These are phyloP conservation scores for Pristiophorus japonicus DNA, from an alignment of 2,113 vertebrate species.

Conservation along the genomic window DNA sequence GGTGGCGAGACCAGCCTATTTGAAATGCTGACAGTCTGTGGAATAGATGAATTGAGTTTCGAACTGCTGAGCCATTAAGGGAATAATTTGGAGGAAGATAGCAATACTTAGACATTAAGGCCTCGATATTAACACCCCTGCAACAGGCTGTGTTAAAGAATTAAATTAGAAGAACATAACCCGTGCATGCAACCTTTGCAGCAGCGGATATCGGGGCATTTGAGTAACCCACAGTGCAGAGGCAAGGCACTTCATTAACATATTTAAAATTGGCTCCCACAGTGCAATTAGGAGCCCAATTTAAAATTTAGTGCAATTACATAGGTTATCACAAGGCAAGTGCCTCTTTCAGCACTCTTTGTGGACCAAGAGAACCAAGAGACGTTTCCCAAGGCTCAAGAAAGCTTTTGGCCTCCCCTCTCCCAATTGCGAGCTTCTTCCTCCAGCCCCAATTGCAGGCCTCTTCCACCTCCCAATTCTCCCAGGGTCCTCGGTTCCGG, in stretches of 20 bases:
- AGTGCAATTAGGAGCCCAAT: neutral
- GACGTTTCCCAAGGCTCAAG: neutral
- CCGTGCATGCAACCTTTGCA: neutral
- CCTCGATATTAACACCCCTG: neutral
- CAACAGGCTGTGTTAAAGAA: neutral
- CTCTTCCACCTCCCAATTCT: neutral
- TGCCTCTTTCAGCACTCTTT: neutral
- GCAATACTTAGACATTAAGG: neutral
- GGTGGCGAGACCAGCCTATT: neutral
- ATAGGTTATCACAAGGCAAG: neutral
- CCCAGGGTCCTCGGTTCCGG: neutral
- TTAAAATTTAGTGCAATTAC: neutral
- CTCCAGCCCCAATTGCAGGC: no score
- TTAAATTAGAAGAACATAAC: neutral
- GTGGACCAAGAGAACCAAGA: neutral
- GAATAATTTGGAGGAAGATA: neutral
- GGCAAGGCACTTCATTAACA: neutral
- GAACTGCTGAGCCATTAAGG: neutral
- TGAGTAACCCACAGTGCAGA: neutral
- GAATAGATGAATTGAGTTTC: neutral
- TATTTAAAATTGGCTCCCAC: neutral
- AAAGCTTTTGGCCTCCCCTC: neutral
- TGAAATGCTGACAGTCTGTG: neutral
- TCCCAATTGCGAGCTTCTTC: neutral
- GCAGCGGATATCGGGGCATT: neutral